Base-by-base conservation (phyloP, 2,888 invertebrate species). In the Volucella inanis region DNA sequence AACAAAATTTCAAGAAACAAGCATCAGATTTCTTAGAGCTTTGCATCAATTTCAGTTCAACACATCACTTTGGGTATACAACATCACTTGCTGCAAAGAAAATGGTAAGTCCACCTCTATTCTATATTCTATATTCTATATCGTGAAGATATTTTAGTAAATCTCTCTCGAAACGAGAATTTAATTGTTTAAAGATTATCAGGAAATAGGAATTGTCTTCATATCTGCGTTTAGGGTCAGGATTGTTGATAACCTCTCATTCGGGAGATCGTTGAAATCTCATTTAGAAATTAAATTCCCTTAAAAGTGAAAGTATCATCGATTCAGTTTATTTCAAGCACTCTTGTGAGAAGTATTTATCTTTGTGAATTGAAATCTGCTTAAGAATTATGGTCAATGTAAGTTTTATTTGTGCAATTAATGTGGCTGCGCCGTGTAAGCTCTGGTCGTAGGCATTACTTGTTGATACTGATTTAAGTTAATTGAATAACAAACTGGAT, bases 31-130 rank as follows among this genome's bases (percentile, higher is more conserved):
- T 76, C 14, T 47, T 50, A 62, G 57, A 78, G 74, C 74, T 78
- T 62, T 57, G 54, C 43, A 61, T 79, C 8, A 54, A 72, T 80
- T 72, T 67, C 41, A 80, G 80, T 76, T 71, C 62, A 62, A 71
- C 71, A 62, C 84, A 75, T 80, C 65, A 84, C 15, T 38, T 59
- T 49, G 61, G 8, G 50, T 22, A 39, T 45, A 54, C 61, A 49
- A 43, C 61, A 15, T 38, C 43, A 47, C n/a, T 71, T 65, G 52
- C 62, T 38, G 45, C 65, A 2, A 70, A 62, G 64, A 84, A 81
- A 75, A 87, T 87, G 88, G 88, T 88, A 68, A 87, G 83, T 39
- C 31, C 31, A 6, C 22, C 10, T 15, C 10, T 14, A 22, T 49
- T n/a, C n/a, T n/a, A n/a, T n/a, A n/a, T n/a, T n/a, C n/a, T n/a